phyloP scores from a whole-genome alignment of 2,113 vertebrate genomes.

The Copsychus sechellarum region DNA sequence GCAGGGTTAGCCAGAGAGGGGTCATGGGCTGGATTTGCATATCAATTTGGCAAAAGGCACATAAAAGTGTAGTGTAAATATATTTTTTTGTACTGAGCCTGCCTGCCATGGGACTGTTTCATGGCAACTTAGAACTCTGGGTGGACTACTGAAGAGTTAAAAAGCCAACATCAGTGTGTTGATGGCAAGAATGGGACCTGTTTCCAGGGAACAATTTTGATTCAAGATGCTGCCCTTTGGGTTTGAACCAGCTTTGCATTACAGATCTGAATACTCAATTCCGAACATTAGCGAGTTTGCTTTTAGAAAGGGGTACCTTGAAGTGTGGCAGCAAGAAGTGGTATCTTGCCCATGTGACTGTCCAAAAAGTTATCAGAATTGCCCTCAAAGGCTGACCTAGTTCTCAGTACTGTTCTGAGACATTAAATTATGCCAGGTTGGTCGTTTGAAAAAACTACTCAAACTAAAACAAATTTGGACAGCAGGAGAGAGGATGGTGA shows the following conservation, averaged over 20 bases:
- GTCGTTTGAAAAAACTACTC: conserved; percentile 62
- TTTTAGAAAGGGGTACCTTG: not conserved
- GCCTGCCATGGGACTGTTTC: not conserved
- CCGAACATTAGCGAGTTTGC: conserved; percentile 28
- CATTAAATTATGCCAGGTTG: conserved; percentile 66
- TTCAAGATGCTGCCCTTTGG: conserved; percentile 32
- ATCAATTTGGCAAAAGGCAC: conserved; percentile 20
- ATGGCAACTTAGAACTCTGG: not conserved
- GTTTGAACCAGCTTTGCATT: conserved; percentile 34
- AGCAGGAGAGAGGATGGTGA: not conserved
- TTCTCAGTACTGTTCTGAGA: conserved; percentile 46
- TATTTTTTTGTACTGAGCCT: not conserved
- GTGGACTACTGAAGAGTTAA: not conserved
- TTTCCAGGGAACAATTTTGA: conserved; percentile 31
- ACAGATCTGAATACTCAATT: conserved; percentile 47
- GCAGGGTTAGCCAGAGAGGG: not conserved
- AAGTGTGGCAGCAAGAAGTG: conserved; percentile 17
- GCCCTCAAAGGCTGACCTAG: conserved; percentile 59
- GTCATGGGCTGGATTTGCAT: conserved; percentile 26
- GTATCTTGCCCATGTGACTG: conserved; percentile 21
- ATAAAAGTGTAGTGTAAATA: conserved; percentile 30
- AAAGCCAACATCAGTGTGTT: not conserved
- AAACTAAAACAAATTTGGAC: conserved; percentile 32
- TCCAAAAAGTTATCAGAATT: conserved; percentile 60
- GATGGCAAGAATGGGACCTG: not conserved